phyloP scores from a whole-genome alignment of 2,888 invertebrate genomes.

The Campoletis raptor region DNA sequence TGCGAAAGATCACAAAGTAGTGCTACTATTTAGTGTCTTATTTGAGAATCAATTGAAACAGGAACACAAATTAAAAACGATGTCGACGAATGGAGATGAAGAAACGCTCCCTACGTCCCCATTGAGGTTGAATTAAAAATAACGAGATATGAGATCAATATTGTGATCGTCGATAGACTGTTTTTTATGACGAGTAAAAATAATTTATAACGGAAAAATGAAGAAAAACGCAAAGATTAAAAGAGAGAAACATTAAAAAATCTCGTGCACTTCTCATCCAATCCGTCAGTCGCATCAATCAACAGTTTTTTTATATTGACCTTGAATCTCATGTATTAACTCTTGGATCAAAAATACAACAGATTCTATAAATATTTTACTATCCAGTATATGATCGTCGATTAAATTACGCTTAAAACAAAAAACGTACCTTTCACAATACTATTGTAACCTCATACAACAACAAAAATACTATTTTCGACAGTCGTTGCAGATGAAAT shows the following conservation, averaged over 20 bases:
- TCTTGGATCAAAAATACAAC: not conserved
- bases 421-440: not conserved
- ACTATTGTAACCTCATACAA: not conserved
- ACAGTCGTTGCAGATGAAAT: conserved; percentile 21
- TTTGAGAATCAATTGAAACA: not conserved
- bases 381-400: not conserved
- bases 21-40: not conserved
- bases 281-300: conserved; percentile 49
- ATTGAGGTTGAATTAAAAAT: not conserved
- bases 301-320: conserved; percentile 23
- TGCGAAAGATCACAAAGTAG: not conserved
- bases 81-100: not conserved
- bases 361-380: conserved; percentile 6
- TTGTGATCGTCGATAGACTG: conserved; percentile 60
- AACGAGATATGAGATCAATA: conserved; percentile 16
- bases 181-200: conserved; percentile 53
- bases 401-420: not conserved
- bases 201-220: conserved; percentile 9
- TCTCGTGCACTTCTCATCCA: conserved; percentile 39
- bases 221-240: conserved; percentile 8
- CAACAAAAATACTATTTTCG: conserved; percentile 34
- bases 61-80: not conserved
- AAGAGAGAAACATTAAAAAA: not conserved
- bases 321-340: not conserved
- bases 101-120: not conserved